Percentiles rank a stretch among this genome's conserved stretches.
Evolutionary conservation across 2,797 vertebrate genomes (phyloP).

Genomic region (Aphelocoma californica): DNA sequence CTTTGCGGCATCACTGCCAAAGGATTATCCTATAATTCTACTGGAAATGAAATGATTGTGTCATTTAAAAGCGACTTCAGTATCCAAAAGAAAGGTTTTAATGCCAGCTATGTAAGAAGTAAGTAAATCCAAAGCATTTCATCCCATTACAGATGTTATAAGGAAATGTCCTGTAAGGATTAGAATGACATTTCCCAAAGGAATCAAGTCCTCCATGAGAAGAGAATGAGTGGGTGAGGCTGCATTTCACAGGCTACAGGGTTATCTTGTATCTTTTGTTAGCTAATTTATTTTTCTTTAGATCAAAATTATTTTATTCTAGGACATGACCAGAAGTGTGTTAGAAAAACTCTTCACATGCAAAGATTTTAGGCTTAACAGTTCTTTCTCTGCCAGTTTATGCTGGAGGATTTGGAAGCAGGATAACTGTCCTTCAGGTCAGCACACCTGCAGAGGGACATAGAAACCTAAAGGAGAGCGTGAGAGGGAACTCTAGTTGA

Average conservation of each 20-base stretch:
- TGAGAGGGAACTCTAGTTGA: neutral
- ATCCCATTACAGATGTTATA: constrained; percentile 11
- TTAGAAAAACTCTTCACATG: neutral
- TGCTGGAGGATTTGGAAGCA: neutral
- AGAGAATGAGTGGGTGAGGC: neutral
- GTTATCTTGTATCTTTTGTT: neutral
- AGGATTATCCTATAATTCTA: constrained; percentile 93
- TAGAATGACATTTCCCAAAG: neutral
- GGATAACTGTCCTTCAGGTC: neutral
- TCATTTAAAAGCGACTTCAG: constrained; percentile 93
- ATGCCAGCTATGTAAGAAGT: constrained; percentile 90
- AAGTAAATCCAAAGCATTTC: constrained; percentile 72
- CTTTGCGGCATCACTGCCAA: constrained; percentile 93
- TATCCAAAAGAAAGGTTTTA: constrained; percentile 95
- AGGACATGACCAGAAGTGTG: neutral
- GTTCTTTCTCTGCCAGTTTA: neutral
- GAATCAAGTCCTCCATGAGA: neutral
- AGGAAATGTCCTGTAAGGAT: neutral
- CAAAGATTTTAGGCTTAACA: neutral
- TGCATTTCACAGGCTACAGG: neutral
- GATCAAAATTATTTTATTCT: neutral
- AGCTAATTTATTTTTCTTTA: neutral
- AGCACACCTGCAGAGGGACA: neutral
- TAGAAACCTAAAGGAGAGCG: neutral
- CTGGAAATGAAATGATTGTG: constrained; percentile 88